Conservation (phyloP, 2,888 invertebrate species). For the Nasonovia ribisnigri region DNA sequence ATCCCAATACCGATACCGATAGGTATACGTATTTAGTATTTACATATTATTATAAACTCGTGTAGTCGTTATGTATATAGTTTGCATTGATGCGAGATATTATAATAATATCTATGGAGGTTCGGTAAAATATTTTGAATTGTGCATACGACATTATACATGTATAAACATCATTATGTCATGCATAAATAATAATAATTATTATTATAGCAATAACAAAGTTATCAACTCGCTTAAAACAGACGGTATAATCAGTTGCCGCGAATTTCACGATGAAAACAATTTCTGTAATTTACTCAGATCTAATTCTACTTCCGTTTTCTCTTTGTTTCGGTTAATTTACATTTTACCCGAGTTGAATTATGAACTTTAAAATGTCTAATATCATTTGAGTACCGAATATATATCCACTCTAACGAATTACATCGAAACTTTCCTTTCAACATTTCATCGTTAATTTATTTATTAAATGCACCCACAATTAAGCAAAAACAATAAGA, state of each 20-base stretch:
- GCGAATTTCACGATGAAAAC: constrained; percentile 50
- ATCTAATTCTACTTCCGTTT: constrained; percentile 34
- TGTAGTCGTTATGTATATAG: neutral
- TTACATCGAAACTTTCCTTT: constrained; percentile 51
- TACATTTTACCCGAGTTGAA: constrained; percentile 56
- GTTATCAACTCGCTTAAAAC: neutral
- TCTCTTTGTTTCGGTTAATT: constrained; percentile 57
- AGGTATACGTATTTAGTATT: neutral
- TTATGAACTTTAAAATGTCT: constrained; percentile 53
- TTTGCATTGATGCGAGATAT: neutral
- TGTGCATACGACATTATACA: neutral
- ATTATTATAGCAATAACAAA: neutral
- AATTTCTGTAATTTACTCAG: constrained; percentile 41
- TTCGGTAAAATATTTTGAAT: neutral
- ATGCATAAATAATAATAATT: neutral
- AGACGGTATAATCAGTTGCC: constrained; percentile 20
- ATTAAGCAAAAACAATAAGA: constrained; percentile 36
- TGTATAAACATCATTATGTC: neutral
- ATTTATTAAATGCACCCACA: constrained; percentile 40
- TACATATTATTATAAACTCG: neutral
- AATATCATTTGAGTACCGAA: constrained; percentile 43
- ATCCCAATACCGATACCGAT: neutral
- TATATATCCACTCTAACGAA: constrained; percentile 20
- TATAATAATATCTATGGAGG: neutral
- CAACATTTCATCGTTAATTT: constrained; percentile 41